Conservation (phyloP, 2,797 vertebrate species). For the Bucorvus abyssinicus region DNA sequence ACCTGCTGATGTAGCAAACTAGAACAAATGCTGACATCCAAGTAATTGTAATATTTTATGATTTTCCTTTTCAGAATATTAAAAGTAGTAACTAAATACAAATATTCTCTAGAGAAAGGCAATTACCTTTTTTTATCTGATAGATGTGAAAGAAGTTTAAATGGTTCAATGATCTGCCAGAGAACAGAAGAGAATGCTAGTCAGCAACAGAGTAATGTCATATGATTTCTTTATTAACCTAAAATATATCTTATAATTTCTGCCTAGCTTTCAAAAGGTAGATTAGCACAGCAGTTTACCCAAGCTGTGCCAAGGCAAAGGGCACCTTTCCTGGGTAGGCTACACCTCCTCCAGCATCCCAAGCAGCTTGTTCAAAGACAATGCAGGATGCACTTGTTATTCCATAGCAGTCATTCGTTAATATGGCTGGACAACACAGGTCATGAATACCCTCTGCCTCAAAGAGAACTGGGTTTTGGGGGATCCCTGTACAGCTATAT, state of each 20-base stretch:
- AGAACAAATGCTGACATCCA: not conserved
- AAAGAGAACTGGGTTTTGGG: not conserved
- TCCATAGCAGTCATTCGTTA: not conserved
- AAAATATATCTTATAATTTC: not conserved
- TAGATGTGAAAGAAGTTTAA: not conserved
- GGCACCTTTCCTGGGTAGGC: not conserved
- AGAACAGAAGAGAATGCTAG: not conserved
- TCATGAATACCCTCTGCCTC: not conserved
- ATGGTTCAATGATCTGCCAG: not conserved
- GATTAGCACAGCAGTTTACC: not conserved
- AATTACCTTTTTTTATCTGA: not conserved
- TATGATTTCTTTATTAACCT: not conserved
- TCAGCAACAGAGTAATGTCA: not conserved
- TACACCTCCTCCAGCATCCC: not conserved
- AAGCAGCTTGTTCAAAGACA: not conserved
- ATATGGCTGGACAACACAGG: not conserved
- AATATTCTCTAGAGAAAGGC: not conserved
- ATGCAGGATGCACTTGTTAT: not conserved
- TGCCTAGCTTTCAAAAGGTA: not conserved
- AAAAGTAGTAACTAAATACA: not conserved
- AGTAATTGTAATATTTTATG: not conserved
- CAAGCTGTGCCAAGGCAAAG: not conserved
- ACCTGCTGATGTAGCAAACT: not conserved
- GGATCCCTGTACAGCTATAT: not conserved
- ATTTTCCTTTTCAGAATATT: not conserved